A percentile compares a stretch with the other conserved stretches of the same genome.
phyloP scores from a whole-genome alignment of 2,888 invertebrate genomes.

The Eulithis prunata region DNA sequence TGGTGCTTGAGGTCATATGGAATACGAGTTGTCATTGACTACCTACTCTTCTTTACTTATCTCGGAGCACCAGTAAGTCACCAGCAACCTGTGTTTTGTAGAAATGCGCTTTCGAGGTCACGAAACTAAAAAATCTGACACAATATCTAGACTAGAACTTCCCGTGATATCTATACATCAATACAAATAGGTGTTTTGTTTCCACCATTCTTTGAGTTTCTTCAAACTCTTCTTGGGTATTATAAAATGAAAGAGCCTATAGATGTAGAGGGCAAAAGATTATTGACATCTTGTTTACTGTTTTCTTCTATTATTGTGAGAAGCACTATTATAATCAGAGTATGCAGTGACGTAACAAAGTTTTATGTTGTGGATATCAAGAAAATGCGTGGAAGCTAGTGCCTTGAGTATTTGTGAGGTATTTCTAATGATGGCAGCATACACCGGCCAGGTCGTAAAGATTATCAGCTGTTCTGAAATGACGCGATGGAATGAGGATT shows the following conservation, averaged over 20 bases:
- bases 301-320: constrained; percentile 29
- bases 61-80: not conserved
- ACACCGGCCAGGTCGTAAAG: constrained; percentile 58
- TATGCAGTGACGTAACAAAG: constrained; percentile 34
- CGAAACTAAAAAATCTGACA: not conserved
- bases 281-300: constrained; percentile 42
- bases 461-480: constrained; percentile 59
- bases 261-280: constrained; percentile 39
- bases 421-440: constrained; percentile 48
- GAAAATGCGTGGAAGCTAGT: constrained; percentile 42
- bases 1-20: constrained; percentile 32
- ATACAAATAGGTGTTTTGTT: not conserved
- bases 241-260: constrained; percentile 16
- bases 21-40: not conserved
- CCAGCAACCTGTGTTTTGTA: not conserved
- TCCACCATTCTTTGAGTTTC: not conserved
- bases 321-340: constrained; percentile 27
- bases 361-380: constrained; percentile 36
- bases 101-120: not conserved
- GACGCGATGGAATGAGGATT: constrained; percentile 56
- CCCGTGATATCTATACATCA: not conserved
- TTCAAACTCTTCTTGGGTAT: not conserved
- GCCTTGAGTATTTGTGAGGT: constrained; percentile 50
- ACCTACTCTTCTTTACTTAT: no score
- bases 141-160: not conserved